phyloP scores from a whole-genome alignment of 2,888 invertebrate species.

The Chymomyza amoena region DNA sequence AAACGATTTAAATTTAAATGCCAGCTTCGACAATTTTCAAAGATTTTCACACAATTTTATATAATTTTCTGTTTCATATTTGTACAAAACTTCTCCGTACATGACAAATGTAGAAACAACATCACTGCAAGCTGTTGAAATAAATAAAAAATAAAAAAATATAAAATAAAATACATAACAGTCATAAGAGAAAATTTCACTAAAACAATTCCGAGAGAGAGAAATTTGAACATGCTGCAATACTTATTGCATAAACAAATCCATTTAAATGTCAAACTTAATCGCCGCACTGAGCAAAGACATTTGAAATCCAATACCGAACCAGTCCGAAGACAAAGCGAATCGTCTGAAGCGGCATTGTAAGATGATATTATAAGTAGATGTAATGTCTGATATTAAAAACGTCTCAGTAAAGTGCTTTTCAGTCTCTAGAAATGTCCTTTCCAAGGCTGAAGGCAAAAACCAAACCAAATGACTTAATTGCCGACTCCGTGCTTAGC shows the following conservation, averaged over 20 bases:
- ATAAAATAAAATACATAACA: neutral
- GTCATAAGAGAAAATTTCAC: neutral
- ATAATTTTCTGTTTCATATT: too few species aligned
- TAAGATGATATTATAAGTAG: neutral
- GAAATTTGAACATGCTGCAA: neutral
- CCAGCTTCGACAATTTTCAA: too few species aligned
- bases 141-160: neutral
- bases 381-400: neutral
- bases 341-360: neutral
- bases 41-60: too few species aligned
- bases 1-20: too few species aligned
- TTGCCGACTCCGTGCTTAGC: neutral
- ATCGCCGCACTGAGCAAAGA: slow-evolving; percentile 22
- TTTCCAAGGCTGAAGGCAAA: neutral
- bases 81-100: slow-evolving; percentile 26
- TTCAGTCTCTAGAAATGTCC: neutral
- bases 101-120: neutral
- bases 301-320: neutral
- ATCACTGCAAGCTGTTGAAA: neutral
- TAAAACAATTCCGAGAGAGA: slow-evolving; percentile 19
- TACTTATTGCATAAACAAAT: slow-evolving; percentile 10
- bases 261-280: slow-evolving; percentile 47
- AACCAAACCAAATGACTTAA: neutral
- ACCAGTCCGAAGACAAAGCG: neutral
- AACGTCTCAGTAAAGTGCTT: neutral